Base-by-base conservation (phyloP, 2,888 invertebrate species). In the Malachius bipustulatus region DNA sequence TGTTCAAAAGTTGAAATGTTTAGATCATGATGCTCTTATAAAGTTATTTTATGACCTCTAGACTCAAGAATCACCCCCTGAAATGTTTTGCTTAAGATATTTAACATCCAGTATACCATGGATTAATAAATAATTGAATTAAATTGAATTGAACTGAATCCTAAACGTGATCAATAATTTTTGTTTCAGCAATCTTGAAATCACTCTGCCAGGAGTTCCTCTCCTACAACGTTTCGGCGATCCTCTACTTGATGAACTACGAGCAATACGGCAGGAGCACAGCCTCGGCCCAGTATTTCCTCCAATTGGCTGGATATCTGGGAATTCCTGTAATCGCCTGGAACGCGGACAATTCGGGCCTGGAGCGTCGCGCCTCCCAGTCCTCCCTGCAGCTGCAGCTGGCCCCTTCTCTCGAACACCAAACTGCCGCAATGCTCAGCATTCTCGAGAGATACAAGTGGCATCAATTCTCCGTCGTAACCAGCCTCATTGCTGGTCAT, bases 291-390 rank as follows among this genome's bases (percentile, higher is more conserved):
- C 90, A 91, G 63, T 91, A 91, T 66, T 88, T 91, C 63, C 73
- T 91, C 46, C 90, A 91, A 67, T 70, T 91, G 54, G 88, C 90
- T 47, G 89, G 88, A 38, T 91, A 91, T 66, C 71, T 93, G 51
- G 93, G 91, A 47, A 90, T 94, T 57, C 94, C 94, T 50, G 90
- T 94, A 34, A 89, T 94, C 50, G 89, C 90, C 4, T 96, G 94
- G 94, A 94, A 94, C 64, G 91, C 93, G 4, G 94, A 96, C 63
- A 94, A 94, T 64, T 89, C 93, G 26, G 94, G 91, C 26, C 71
- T 91, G 39, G 76, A 63, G 46, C 48, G 63, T 14, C 48, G 63
- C 27, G 85, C 87, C 26, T 85, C 88, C 14, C 85, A 89, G 62
- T 85, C 87, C 33, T 87, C 87, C 39, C 69, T 93, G 51, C 85